Conservation (phyloP, 2,888 invertebrate species). For the Dicranocentrus wangi region DNA sequence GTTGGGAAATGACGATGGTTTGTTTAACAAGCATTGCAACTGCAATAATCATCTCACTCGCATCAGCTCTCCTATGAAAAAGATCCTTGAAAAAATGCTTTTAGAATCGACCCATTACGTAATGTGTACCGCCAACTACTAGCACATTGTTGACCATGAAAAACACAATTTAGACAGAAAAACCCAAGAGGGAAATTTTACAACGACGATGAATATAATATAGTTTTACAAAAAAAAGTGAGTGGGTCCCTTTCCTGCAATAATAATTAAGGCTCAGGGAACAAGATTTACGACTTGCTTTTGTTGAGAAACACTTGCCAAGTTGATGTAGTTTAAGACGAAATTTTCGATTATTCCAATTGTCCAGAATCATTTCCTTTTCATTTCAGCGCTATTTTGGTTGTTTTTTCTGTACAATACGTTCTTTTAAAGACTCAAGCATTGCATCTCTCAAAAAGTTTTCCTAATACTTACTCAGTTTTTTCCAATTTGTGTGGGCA, state of each 20-base stretch:
- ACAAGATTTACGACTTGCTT: conserved; percentile 10
- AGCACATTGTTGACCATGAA: conserved; percentile 23
- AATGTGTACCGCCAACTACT: conserved; percentile 4
- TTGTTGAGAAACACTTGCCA: neutral
- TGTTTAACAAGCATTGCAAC: neutral
- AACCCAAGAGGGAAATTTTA: conserved; percentile 2
- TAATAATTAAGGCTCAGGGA: neutral
- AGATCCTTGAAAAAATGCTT: conserved; percentile 15
- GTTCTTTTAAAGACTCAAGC: neutral
- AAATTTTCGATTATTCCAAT: conserved; percentile 38
- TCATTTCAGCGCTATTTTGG: conserved; percentile 17
- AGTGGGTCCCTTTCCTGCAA: neutral
- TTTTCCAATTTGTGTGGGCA: conserved; percentile 38
- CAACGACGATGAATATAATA: conserved; percentile 7
- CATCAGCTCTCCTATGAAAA: neutral
- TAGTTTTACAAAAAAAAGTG: conserved; percentile 2
- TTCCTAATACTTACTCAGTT: no score
- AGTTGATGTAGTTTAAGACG: conserved; percentile 37
- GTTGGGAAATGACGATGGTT: conserved; percentile 2
- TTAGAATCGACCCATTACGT: neutral
- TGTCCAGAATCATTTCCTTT: conserved; percentile 54
- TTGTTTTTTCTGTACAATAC: neutral
- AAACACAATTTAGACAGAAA: conserved; percentile 1
- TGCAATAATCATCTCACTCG: neutral
- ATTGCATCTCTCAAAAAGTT: neutral